A percentile compares a stretch with the other conserved stretches of the same genome.
These are phyloP conservation scores for Parnassius mnemosyne DNA, from an alignment of 2,888 invertebrate genomes.

Conservation along the genomic window DNA sequence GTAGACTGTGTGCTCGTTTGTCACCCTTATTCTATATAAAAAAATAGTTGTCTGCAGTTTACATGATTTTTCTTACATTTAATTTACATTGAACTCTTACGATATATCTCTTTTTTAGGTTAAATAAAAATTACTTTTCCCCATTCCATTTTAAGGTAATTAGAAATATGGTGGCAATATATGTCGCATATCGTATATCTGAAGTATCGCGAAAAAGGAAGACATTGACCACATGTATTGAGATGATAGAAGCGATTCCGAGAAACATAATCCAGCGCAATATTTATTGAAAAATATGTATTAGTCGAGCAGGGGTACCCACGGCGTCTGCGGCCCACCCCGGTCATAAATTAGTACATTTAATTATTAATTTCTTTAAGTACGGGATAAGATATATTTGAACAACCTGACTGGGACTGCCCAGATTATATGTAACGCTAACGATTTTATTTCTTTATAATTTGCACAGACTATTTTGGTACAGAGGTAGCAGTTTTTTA, in stretches of 20 bases:
- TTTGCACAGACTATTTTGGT: constrained; percentile 47
- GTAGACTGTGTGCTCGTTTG: too few species aligned
- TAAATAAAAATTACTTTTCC: too few species aligned
- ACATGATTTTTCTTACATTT: too few species aligned
- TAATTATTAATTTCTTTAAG: constrained; percentile 77
- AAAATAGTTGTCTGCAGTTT: too few species aligned
- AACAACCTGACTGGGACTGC: constrained; percentile 66
- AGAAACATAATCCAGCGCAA: constrained; percentile 58
- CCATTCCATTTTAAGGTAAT: too few species aligned
- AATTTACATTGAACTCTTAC: too few species aligned
- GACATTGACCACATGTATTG: not conserved
- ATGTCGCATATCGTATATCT: constrained; percentile 12
- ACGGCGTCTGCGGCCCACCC: constrained; percentile 38
- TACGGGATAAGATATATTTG: constrained; percentile 73
- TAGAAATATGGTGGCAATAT: not conserved
- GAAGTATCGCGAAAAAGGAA: constrained; percentile 14
- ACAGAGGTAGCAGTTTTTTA: constrained; percentile 3
- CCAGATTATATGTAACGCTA: constrained; percentile 72
- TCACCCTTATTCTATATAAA: too few species aligned
- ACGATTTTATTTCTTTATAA: constrained; percentile 74
- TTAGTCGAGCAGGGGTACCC: constrained; percentile 42
- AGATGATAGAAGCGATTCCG: constrained; percentile 37
- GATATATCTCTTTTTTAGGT: too few species aligned
- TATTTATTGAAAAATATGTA: constrained; percentile 66
- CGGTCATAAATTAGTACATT: constrained; percentile 71